A percentile compares a stretch with the other conserved stretches of the same genome.
Conservation (phyloP, 2,797 vertebrate genomes). For the Liparis tanakae region DNA sequence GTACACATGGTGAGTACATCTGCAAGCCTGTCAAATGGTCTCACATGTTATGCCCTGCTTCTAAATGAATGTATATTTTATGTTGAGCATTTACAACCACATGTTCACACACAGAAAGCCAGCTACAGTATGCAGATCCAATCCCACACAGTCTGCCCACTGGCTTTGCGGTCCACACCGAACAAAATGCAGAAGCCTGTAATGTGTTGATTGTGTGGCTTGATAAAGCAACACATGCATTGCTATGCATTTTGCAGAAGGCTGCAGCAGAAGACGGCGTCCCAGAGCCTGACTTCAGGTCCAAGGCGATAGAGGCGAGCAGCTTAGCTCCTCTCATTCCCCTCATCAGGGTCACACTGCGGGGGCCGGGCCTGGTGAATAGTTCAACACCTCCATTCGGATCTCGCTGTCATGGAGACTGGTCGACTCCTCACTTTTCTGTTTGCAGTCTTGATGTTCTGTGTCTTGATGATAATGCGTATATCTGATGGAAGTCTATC, state of each 20-base stretch:
- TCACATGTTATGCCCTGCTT: constrained; percentile 60
- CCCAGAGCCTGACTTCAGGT: constrained; percentile 41
- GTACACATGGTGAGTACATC: constrained; percentile 12
- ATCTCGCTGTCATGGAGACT: constrained; percentile 71
- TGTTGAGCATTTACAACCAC: constrained; percentile 40
- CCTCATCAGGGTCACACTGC: constrained; percentile 62
- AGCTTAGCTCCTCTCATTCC: constrained; percentile 43
- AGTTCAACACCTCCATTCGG: constrained; percentile 53
- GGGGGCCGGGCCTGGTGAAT: constrained; percentile 48
- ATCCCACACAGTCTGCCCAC: constrained; percentile 72
- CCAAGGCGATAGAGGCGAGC: constrained; percentile 37
- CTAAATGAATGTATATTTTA: constrained; percentile 57
- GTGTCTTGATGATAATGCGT: constrained; percentile 33
- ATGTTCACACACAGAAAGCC: constrained; percentile 43
- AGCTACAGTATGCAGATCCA: constrained; percentile 61
- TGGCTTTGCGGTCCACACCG: constrained; percentile 44
- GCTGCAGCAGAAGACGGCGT: constrained; percentile 33
- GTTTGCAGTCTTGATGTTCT: constrained; percentile 30
- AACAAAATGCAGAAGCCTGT: constrained; percentile 37
- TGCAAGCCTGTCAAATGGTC: constrained; percentile 3
- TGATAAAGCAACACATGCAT: constrained; percentile 41
- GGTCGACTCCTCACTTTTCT: constrained; percentile 49
- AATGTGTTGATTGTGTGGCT: constrained; percentile 40
- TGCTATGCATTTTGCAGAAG: constrained; percentile 54
- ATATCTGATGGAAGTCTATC: constrained; percentile 6